Evolutionary conservation across 2,888 invertebrate species (phyloP).

Genomic region (Auanema freiburgensis): DNA sequence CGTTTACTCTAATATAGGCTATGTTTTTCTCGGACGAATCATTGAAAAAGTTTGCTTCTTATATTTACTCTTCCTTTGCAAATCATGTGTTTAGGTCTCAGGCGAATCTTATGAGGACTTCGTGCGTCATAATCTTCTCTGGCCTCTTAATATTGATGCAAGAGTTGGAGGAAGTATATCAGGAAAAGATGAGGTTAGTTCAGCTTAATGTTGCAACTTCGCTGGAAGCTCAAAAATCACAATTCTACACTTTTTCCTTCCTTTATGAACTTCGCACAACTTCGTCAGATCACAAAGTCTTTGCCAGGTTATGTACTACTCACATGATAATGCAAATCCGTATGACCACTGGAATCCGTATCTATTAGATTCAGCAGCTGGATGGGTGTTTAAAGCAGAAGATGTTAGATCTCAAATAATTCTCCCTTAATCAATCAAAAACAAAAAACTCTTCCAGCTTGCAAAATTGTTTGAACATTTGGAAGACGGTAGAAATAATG

Average conservation of each 20-base stretch:
- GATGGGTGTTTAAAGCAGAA: constrained; percentile 44
- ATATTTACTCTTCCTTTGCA: constrained; percentile 8
- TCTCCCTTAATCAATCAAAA: neutral
- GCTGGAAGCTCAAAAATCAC: neutral
- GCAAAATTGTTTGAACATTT: constrained; percentile 31
- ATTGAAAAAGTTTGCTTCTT: constrained; percentile 30
- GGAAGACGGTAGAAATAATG: constrained; percentile 13
- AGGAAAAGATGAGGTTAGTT: constrained; percentile 19
- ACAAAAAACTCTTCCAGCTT: constrained; percentile 11
- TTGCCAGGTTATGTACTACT: constrained; percentile 45
- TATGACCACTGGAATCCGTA: constrained; percentile 49
- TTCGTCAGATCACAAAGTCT: neutral
- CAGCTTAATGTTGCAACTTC: neutral
- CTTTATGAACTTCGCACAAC: too few relatives aligned
- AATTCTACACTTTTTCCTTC: neutral
- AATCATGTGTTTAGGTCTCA: constrained; percentile 21
- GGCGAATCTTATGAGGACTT: constrained; percentile 37
- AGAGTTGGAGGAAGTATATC: constrained; percentile 26
- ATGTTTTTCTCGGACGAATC: constrained; percentile 42
- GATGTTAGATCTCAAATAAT: constrained; percentile 23
- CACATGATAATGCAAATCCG: constrained; percentile 52
- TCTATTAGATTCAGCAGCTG: constrained; percentile 48
- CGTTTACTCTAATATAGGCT: constrained; percentile 50
- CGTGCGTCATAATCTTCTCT: constrained; percentile 25
- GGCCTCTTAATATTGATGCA: constrained; percentile 31